These are phyloP conservation scores for Ascidia mentula DNA, from an alignment of 23 tunicate species.

Conservation along the genomic window DNA sequence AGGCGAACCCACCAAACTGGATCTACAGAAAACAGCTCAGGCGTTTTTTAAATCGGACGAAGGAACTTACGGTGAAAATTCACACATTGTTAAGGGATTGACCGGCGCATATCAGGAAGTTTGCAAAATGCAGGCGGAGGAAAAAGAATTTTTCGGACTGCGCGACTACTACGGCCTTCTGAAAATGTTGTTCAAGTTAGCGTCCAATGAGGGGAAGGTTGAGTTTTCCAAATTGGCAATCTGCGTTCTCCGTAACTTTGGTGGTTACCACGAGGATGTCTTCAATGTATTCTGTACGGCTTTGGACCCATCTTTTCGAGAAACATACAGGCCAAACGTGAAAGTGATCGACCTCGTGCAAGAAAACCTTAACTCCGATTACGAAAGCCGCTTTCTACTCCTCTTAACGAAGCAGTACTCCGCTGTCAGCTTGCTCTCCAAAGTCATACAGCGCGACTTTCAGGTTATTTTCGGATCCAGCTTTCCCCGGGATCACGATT, in stretches of 20 bases:
- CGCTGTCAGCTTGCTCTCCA: slow-evolving; percentile 51
- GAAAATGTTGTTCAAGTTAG: slow-evolving; percentile 54
- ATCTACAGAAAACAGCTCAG: slow-evolving; percentile 67
- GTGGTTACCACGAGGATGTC: slow-evolving; percentile 26
- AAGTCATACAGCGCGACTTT: slow-evolving; percentile 31
- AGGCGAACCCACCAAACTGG: slow-evolving; percentile 57
- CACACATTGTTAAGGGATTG: slow-evolving; percentile 12
- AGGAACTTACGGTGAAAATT: slow-evolving; percentile 19
- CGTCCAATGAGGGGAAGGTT: slow-evolving; percentile 16
- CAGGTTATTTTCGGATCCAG: slow-evolving; percentile 84
- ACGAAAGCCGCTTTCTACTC: slow-evolving; percentile 66
- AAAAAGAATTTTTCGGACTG: slow-evolving; percentile 72
- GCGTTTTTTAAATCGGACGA: slow-evolving; percentile 72
- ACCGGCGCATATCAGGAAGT: slow-evolving; percentile 58
- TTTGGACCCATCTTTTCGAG: not conserved
- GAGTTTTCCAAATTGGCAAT: not conserved
- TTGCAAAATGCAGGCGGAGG: slow-evolving; percentile 27
- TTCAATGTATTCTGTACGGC: slow-evolving; percentile 19
- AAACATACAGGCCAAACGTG: not conserved
- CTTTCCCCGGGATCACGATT: slow-evolving; percentile 73
- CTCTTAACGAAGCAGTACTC: slow-evolving; percentile 71
- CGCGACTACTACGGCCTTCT: slow-evolving; percentile 75
- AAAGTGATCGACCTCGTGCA: slow-evolving; percentile 40
- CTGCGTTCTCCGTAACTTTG: slow-evolving; percentile 62
- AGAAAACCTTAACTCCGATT: slow-evolving; percentile 42